Evolutionary conservation across 2,797 vertebrate genomes (phyloP), one percentile per base, ranked within the genome.

Genomic region (Pagetopsis macropterus): DNA sequence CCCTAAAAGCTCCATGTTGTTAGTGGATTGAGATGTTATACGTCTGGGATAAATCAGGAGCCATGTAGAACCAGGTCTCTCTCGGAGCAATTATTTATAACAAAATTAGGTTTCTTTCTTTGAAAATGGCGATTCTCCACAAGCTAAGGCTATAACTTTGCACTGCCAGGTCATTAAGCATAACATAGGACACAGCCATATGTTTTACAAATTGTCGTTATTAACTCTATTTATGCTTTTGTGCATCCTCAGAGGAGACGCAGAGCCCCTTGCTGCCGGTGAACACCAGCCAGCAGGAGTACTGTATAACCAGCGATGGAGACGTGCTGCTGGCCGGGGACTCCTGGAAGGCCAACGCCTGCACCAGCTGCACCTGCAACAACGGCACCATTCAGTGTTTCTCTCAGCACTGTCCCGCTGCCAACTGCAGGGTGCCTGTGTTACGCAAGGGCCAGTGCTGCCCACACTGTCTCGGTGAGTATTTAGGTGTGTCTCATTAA

Each of bases 391-490:
- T 96, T 85, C 92, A 93, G 90, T 96, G 95, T 79, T 96, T 95
- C 91, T 94, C 94, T 3, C 94, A 95, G 85, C 91, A 83, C 63
- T 96, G 95, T 77, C 94, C 93, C 0, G 80, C 92, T 10, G 93
- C 92, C 74, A 90, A 82, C 82, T 96, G 95, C 90, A 86, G 94
- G 76, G 93, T 95, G 58, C 95, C 95, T 6, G 93, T 96, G 54
- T 88, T 96, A 69, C 93, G 94, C 72, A 96, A 96, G 84, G 95
- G 95, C 83, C 95, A 96, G 89, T 96, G 95, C 88, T 96, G 95
- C 86, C 95, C 95, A 23, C 92, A 95, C 76, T 96, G 95, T 83
- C 92, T 95, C 13, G 94, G 95, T 95, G 81, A 87, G 94, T 83
- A 67, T 76, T 69, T 82, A 16, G 33, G 40, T 57, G 27, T 8